Evolutionary conservation across 2,888 invertebrate species (phyloP).

Genomic region (Yponomeuta plumbellus): DNA sequence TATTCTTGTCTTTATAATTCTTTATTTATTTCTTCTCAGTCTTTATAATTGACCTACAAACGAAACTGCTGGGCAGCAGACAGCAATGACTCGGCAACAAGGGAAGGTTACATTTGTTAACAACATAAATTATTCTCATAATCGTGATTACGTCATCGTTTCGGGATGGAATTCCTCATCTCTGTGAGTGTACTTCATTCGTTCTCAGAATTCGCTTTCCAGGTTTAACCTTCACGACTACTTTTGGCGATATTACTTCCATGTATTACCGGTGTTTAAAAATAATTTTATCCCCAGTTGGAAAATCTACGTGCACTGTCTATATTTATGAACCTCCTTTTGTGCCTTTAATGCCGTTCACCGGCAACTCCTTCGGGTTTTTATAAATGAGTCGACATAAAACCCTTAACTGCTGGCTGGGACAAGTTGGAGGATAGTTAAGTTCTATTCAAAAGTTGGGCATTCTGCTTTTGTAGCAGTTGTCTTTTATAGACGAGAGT

Average conservation of each 20-base stretch:
- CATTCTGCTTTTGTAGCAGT: background rate
- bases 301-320: no score
- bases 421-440: background rate
- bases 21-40: no score
- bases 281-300: no score
- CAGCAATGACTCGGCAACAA: background rate
- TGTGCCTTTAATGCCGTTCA: background rate
- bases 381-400: background rate
- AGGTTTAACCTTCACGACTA: no score
- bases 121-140: background rate
- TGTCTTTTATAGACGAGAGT: background rate
- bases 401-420: background rate
- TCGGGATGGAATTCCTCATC: background rate
- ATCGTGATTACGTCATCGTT: background rate
- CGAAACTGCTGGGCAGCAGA: background rate
- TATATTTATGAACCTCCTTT: background rate
- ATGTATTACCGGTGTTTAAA: no score
- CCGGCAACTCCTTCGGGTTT: background rate
- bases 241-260: no score
- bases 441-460: background rate
- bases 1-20: no score
- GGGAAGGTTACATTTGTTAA: background rate
- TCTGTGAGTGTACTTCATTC: background rate
- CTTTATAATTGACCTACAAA: background rate
- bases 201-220: background rate